Evolutionary conservation across 2,113 vertebrate species (phyloP).

Genomic region (Gymnogyps californianus): DNA sequence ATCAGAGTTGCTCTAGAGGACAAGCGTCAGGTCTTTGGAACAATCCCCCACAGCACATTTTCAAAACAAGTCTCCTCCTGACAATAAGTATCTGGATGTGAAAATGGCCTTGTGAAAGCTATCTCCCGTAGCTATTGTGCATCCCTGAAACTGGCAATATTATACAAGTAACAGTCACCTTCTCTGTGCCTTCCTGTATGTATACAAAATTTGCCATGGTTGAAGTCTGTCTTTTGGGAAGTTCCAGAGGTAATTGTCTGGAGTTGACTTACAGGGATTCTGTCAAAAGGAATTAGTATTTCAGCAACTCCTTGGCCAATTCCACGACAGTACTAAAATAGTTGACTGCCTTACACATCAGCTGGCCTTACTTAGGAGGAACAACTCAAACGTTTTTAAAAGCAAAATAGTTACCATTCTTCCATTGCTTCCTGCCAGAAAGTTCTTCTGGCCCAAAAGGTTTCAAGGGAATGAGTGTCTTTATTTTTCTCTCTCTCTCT

Average conservation of each 20-base stretch:
- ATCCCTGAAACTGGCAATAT: not conserved
- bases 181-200: not conserved
- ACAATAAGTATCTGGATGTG: not conserved
- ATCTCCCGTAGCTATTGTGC: not conserved
- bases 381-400: not conserved
- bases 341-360: not conserved
- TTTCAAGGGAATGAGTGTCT: not conserved
- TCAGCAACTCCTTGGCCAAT: not conserved
- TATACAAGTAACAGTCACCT: not conserved
- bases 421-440: not conserved
- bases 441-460: not conserved
- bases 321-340: constrained; percentile 21
- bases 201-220: not conserved
- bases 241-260: not conserved
- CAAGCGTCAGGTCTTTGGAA: not conserved
- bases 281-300: constrained; percentile 45
- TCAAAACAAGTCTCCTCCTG: not conserved
- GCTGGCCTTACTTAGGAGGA: not conserved
- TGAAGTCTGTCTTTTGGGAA: not conserved
- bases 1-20: not conserved
- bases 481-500: not conserved
- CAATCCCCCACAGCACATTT: not conserved
- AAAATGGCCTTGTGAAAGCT: not conserved
- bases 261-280: constrained; percentile 1
- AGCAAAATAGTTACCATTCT: not conserved